Percentiles rank a stretch among this genome's conserved stretches.
phyloP scores from a whole-genome alignment of 2,113 vertebrate genomes.

The Clarias gariepinus region DNA sequence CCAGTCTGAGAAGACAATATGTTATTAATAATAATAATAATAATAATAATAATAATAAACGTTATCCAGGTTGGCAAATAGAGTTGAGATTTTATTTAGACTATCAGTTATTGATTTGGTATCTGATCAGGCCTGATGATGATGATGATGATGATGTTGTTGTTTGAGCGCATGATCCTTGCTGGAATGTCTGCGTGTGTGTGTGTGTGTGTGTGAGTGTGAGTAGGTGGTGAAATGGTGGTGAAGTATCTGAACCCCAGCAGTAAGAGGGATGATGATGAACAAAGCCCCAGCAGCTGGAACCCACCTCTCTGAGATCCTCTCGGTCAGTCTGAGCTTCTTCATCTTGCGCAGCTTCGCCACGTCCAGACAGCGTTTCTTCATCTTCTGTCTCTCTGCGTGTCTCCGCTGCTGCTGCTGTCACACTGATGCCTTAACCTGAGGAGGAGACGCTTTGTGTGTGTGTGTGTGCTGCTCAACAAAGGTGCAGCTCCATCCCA shows the following conservation, averaged over 20 bases:
- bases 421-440: neutral
- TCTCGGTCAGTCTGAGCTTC: conserved; percentile 74
- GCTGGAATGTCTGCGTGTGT: neutral
- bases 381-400: conserved; percentile 70
- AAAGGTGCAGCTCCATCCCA: conserved; percentile 1
- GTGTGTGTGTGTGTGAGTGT: neutral
- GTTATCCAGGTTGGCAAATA: neutral
- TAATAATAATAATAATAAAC: neutral
- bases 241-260: neutral
- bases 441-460: conserved; percentile 14
- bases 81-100: neutral
- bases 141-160: neutral
- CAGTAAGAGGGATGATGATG: neutral
- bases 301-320: conserved; percentile 75
- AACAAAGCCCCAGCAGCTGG: conserved; percentile 26
- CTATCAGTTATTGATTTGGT: conserved; percentile 18
- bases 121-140: conserved; percentile 9
- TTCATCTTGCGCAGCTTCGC: conserved; percentile 77
- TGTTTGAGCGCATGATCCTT: neutral
- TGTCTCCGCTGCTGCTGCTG: conserved; percentile 14
- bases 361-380: conserved; percentile 78
- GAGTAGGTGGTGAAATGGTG: neutral
- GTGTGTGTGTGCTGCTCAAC: conserved; percentile 3
- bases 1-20: neutral
- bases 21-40: neutral